These are phyloP conservation scores for Macquaria australasica DNA, from an alignment of 2,113 vertebrate genomes.

Conservation along the genomic window DNA sequence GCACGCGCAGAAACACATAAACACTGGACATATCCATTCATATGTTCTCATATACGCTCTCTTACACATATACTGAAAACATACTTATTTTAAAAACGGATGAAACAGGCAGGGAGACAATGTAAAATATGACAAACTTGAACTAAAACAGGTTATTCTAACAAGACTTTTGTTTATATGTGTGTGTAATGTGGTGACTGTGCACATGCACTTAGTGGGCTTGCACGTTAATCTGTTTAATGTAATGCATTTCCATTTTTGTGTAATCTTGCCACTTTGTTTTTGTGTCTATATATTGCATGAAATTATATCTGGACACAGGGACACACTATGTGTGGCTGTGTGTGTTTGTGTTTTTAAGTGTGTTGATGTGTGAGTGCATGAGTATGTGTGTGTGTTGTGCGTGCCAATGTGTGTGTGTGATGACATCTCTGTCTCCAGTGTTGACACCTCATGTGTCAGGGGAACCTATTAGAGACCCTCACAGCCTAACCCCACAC, in stretches of 20 bases:
- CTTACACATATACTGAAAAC: background rate
- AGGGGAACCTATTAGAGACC: slow-evolving; percentile 83
- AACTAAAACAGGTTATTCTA: background rate
- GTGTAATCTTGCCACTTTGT: background rate
- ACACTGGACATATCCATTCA: slow-evolving; percentile 38
- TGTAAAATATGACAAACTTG: background rate
- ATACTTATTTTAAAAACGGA: slow-evolving; percentile 6
- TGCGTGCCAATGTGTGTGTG: slow-evolving; percentile 23
- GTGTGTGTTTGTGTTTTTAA: slow-evolving; percentile 13
- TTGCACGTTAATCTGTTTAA: slow-evolving; percentile 11
- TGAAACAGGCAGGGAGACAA: background rate
- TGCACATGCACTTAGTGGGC: background rate
- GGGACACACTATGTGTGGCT: background rate
- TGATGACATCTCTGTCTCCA: slow-evolving; percentile 72
- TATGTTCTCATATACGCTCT: slow-evolving; percentile 23
- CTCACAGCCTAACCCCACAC: slow-evolving; percentile 76
- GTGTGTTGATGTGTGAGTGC: slow-evolving; percentile 28
- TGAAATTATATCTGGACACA: slow-evolving; percentile 12
- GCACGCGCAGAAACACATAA: background rate
- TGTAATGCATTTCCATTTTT: background rate
- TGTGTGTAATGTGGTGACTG: background rate
- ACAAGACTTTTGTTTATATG: background rate
- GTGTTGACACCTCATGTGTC: slow-evolving; percentile 79
- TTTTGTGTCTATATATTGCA: background rate
- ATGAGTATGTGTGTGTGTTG: background rate